Percentiles rank a stretch among this genome's conserved stretches.
phyloP scores from a whole-genome alignment of 2,113 vertebrate species.

The Tenebrosternarchus preto region DNA sequence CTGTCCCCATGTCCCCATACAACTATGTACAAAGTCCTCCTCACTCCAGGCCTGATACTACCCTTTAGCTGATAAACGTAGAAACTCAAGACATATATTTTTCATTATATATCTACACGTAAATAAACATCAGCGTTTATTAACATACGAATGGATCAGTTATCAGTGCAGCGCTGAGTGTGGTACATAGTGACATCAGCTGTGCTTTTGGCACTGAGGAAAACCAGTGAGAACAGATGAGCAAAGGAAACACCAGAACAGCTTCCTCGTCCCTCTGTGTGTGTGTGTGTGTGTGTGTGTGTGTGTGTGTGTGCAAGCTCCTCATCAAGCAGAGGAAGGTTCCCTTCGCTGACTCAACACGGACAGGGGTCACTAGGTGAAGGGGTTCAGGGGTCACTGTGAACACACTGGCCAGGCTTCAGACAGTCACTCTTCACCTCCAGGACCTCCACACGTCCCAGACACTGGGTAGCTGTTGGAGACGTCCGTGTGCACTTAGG shows the following conservation, averaged over 20 bases:
- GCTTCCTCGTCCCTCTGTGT: too few relatives aligned
- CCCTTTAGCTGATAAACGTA: background rate
- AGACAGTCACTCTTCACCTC: background rate
- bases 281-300: too few relatives aligned
- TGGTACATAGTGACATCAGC: background rate
- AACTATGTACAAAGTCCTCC: background rate
- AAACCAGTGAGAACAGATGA: background rate
- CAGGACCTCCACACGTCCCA: too few relatives aligned
- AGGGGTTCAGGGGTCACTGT: background rate
- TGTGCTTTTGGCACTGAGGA: slow-evolving; percentile 18
- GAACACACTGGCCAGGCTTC: background rate
- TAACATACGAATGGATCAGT: background rate
- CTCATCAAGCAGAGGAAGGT: background rate
- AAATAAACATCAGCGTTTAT: background rate
- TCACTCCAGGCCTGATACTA: background rate
- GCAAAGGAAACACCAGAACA: too few relatives aligned
- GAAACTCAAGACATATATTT: background rate
- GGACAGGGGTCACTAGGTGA: background rate
- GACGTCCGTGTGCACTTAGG: background rate
- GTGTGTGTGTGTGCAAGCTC: too few relatives aligned
- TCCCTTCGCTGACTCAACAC: background rate
- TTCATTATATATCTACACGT: background rate
- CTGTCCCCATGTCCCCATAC: too few relatives aligned
- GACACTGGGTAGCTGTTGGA: background rate
- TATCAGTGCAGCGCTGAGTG: background rate